Base-by-base conservation (phyloP, 2,797 vertebrate species). In the Enteromius treurensis region DNA sequence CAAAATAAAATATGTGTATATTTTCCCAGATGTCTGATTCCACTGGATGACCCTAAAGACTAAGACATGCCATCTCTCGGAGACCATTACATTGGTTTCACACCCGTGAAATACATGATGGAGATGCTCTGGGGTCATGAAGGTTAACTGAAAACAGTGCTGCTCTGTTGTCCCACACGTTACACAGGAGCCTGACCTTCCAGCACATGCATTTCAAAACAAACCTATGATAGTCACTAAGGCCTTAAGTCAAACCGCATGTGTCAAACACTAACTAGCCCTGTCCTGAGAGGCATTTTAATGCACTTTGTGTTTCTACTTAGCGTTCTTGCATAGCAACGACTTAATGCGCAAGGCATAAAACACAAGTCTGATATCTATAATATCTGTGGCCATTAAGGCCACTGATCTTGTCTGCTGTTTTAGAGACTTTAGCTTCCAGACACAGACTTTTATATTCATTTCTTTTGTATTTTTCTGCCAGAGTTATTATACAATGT, bases 61-160 rank as follows among this genome's bases (percentile, higher is more conserved):
- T 34, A 88, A 69, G 90, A 92, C 88, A 86, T 88, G 89, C 90
- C 89, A 87, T 87, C 81, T 85, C 85, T 74, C 53, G 58, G 37
- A 21, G 84, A 87, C 82, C 79, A 84, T 84, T 85, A 86, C 32
- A 0, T 80, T 70, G 86, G 74, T 88, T 77, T 90, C 32, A 82
- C 86, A 81, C 49, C 47, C 87, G 81, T 77, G 82, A 89, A 79
- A 81, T 82, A 89, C 89, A 80, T 88, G 86, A 91, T 89, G 80
- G 89, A 91, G 88, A 90, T 88, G 89, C 84, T 47, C 21, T 1
- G 17, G 83, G 90, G 91, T 92, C 81, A 82, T 82, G 34, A 80
- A 68, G 90, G 91, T 91, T 92, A 92, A 94, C 77, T 86, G 42
- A 34, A 87, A 92, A 90, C 90, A 91, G 62, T 64, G 1, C 42